These are phyloP conservation scores for Parnassius orleans DNA, from an alignment of 2,888 invertebrate genomes.

Conservation along the genomic window DNA sequence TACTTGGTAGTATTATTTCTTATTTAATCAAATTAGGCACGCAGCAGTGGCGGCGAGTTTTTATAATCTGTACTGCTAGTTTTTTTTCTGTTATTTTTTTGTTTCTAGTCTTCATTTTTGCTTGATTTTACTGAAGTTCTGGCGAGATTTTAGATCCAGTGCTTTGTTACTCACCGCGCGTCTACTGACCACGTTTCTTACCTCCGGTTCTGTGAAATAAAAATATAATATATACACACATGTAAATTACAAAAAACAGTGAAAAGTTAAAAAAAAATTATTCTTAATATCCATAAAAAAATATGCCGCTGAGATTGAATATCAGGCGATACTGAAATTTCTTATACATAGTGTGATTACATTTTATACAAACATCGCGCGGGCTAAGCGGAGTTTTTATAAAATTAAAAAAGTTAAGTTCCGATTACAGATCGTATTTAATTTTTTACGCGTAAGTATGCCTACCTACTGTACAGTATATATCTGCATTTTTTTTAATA, in stretches of 20 bases:
- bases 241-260: not conserved
- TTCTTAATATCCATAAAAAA: not conserved
- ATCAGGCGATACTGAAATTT: too few species aligned
- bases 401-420: too few species aligned
- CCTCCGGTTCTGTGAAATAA: conserved; percentile 35
- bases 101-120: conserved; percentile 11
- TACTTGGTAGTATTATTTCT: conserved; percentile 15
- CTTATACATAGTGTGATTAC: too few species aligned
- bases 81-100: conserved; percentile 12
- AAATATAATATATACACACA: not conserved
- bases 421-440: too few species aligned
- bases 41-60: conserved; percentile 3
- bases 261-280: too few species aligned
- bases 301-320: not conserved
- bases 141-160: conserved; percentile 15
- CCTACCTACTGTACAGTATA: too few species aligned
- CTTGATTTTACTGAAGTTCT: conserved; percentile 5
- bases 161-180: conserved; percentile 38
- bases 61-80: conserved; percentile 1
- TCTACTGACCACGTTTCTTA: conserved; percentile 43
- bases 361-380: too few species aligned
- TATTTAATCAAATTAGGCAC: not conserved
- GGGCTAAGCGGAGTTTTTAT: too few species aligned
- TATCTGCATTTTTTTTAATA: too few species aligned
- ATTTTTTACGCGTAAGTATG: too few species aligned